A percentile compares a stretch with the other conserved stretches of the same genome.
Evolutionary conservation across 2,797 vertebrate species (phyloP).

Genomic region (Eulemur albifrons): DNA sequence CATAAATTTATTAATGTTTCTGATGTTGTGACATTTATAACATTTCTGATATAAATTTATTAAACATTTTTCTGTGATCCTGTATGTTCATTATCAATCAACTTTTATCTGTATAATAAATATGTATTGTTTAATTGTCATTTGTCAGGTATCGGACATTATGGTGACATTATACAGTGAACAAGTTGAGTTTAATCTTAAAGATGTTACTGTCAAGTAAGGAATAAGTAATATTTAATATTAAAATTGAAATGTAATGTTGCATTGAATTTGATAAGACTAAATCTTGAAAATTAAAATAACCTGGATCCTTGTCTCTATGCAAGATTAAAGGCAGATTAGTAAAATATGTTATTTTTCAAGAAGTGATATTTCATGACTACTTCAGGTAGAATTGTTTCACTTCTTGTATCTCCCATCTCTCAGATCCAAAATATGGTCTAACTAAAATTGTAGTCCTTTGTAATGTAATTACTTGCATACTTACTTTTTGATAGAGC

Average conservation of each 20-base stretch:
- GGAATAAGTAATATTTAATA: neutral
- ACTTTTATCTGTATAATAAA: neutral
- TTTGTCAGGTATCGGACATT: neutral
- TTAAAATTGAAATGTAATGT: neutral
- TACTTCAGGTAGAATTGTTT: neutral
- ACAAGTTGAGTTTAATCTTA: neutral
- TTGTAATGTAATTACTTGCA: neutral
- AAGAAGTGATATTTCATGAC: neutral
- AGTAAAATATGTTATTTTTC: neutral
- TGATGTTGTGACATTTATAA: neutral
- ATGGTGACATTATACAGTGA: neutral
- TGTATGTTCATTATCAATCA: neutral
- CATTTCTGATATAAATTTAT: neutral
- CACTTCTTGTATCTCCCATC: neutral
- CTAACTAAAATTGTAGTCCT: neutral
- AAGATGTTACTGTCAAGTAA: neutral
- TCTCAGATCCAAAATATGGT: neutral
- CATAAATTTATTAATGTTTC: neutral
- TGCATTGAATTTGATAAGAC: neutral
- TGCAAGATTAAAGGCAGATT: neutral
- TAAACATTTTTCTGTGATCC: neutral
- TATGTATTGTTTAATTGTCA: neutral
- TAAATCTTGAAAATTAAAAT: constrained; percentile 25
- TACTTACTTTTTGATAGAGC: neutral
- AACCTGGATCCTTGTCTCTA: neutral